Evolutionary conservation across 2,888 invertebrate genomes (phyloP).

Genomic region (Drosophila nr. perissopoda): DNA sequence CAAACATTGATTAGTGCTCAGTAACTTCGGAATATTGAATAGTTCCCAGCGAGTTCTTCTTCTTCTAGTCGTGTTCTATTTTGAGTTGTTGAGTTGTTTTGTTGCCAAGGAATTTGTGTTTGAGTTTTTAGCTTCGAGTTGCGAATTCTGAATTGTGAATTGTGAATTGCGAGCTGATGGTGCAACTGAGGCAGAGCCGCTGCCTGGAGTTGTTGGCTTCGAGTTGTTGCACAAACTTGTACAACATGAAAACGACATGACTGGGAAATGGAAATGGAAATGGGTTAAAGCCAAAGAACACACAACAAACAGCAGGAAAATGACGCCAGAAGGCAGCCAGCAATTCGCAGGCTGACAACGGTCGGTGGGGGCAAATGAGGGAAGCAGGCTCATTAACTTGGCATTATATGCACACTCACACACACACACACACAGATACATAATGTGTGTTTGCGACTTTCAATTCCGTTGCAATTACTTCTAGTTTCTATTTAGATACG

Average conservation of each 20-base stretch:
- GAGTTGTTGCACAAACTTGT: constrained; percentile 68
- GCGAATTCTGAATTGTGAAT: constrained; percentile 20
- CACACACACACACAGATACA: constrained; percentile 4
- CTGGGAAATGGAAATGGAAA: constrained; percentile 31
- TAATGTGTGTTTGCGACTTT: constrained; percentile 43
- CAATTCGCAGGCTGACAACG: constrained; percentile 7
- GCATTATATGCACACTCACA: constrained; percentile 48
- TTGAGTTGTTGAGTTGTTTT: neutral
- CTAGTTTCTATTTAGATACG: constrained; percentile 35
- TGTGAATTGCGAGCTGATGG: neutral
- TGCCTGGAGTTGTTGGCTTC: constrained; percentile 60
- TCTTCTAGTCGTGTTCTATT: neutral
- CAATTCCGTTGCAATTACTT: constrained; percentile 58
- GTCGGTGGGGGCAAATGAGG: neutral
- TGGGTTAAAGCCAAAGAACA: constrained; percentile 45
- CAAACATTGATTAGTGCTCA: neutral
- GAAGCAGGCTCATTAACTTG: constrained; percentile 68
- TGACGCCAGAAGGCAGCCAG: constrained; percentile 46
- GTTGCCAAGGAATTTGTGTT: constrained; percentile 54
- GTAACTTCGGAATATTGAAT: neutral
- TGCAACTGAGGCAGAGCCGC: constrained; percentile 11
- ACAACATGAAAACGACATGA: constrained; percentile 72
- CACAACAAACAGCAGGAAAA: constrained; percentile 25
- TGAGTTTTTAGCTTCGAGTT: constrained; percentile 32
- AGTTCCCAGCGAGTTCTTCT: neutral